These are phyloP conservation scores for Turritopsis rubra DNA, from an alignment of 30 jellyfish, hydroid and myxozoan genomes.

Conservation along the genomic window DNA sequence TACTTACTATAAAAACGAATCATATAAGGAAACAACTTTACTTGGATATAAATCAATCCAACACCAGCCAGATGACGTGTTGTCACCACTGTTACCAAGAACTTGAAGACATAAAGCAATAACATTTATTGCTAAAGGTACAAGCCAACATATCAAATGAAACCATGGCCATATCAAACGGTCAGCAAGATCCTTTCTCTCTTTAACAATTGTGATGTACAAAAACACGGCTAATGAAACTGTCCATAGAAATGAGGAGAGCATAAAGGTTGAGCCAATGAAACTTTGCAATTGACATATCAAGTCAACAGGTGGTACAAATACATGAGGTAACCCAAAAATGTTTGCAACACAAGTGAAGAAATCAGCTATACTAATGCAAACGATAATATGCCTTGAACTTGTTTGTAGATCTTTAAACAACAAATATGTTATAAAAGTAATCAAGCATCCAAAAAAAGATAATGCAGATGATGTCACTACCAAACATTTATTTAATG, in stretches of 20 bases:
- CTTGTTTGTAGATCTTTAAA: constrained; percentile 20
- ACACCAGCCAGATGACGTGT: constrained; percentile 94
- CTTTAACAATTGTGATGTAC: constrained; percentile 51
- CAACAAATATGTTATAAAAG: neutral
- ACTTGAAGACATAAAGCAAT: constrained; percentile 33
- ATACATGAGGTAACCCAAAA: constrained; percentile 43
- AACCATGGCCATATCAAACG: constrained; percentile 50
- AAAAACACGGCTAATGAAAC: constrained; percentile 61
- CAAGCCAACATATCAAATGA: constrained; percentile 78
- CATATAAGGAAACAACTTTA: neutral
- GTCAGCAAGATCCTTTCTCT: constrained; percentile 47
- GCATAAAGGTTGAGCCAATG: constrained; percentile 46
- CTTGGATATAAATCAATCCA: constrained; percentile 57
- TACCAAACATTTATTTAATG: neutral
- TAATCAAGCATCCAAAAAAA: constrained; percentile 2
- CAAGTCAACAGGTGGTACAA: neutral
- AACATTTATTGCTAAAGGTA: constrained; percentile 64
- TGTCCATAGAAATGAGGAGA: constrained; percentile 82
- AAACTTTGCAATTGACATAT: constrained; percentile 74
- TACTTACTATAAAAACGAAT: neutral
- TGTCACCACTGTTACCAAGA: constrained; percentile 76
- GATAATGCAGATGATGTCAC: constrained; percentile 2
- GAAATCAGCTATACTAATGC: constrained; percentile 79
- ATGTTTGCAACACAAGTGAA: constrained; percentile 56
- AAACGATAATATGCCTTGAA: constrained; percentile 69